Conservation (phyloP, 1,140 invertebrate species). For the Meloidogyne floridensis region DNA sequence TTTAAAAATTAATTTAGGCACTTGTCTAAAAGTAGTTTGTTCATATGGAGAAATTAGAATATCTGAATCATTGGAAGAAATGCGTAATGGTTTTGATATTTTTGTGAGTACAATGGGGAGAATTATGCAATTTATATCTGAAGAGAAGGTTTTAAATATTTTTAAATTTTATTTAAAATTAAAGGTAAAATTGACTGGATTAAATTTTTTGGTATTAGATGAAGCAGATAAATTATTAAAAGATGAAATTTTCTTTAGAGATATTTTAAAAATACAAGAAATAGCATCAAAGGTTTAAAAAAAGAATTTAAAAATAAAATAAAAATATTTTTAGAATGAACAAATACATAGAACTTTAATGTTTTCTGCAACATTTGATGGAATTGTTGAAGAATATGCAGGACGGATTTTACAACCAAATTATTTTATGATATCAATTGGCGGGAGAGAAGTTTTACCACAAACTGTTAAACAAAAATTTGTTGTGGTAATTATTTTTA, state of each 20-base stretch:
- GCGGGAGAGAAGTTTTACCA: constrained; percentile 8
- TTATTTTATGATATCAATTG: constrained; percentile 32
- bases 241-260: constrained; percentile 29
- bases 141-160: constrained; percentile 33
- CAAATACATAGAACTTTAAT: constrained; percentile 27
- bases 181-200: constrained; percentile 33
- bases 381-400: constrained; percentile 13
- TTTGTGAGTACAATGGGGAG: constrained; percentile 92
- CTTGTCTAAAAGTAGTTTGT: constrained; percentile 19
- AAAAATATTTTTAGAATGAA: constrained; percentile 1
- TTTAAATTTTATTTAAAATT: constrained; percentile 30
- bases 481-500: constrained; percentile 17
- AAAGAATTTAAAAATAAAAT: not conserved
- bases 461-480: constrained; percentile 31
- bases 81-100: constrained; percentile 41
- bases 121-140: constrained; percentile 69
- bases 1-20: constrained; percentile 18
- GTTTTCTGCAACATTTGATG: constrained; percentile 39
- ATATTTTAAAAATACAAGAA: constrained; percentile 13
- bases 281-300: not conserved
- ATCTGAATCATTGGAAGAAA: constrained; percentile 25
- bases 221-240: constrained; percentile 59
- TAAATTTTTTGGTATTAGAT: constrained; percentile 55
- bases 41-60: constrained; percentile 39
- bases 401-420: constrained; percentile 27